Evolutionary conservation across 1,140 invertebrate genomes (phyloP).

Genomic region (Metaphire vulgaris): DNA sequence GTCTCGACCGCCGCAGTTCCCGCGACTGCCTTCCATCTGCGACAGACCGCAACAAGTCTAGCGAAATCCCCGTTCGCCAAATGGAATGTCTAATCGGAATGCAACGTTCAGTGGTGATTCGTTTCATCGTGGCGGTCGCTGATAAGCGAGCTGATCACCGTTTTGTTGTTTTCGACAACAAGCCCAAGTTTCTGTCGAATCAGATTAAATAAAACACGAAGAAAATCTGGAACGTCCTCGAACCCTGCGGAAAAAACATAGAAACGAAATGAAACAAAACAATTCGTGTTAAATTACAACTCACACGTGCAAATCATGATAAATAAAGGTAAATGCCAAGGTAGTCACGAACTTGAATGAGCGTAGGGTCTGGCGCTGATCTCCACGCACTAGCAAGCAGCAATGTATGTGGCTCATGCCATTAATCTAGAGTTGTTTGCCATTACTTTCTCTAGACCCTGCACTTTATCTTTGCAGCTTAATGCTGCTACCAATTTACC

Average conservation of each 20-base stretch:
- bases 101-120: neutral
- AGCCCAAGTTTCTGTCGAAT: neutral
- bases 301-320: neutral
- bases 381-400: neutral
- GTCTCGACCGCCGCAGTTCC: no score
- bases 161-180: neutral
- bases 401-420: neutral
- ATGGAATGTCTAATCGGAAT: neutral
- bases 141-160: neutral
- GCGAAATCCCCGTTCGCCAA: neutral
- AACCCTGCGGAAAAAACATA: neutral
- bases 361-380: no score
- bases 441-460: no score
- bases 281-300: neutral
- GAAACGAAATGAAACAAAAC: no score
- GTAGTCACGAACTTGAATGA: no score
- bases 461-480: no score
- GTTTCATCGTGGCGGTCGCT: neutral
- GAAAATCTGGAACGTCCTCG: neutral
- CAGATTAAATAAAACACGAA: neutral
- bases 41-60: no score
- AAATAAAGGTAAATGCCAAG: no score
- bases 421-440: neutral
- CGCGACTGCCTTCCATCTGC: no score
- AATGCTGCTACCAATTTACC: no score